Conservation (phyloP, 2,113 vertebrate species). For the Phyllostomus discolor region DNA sequence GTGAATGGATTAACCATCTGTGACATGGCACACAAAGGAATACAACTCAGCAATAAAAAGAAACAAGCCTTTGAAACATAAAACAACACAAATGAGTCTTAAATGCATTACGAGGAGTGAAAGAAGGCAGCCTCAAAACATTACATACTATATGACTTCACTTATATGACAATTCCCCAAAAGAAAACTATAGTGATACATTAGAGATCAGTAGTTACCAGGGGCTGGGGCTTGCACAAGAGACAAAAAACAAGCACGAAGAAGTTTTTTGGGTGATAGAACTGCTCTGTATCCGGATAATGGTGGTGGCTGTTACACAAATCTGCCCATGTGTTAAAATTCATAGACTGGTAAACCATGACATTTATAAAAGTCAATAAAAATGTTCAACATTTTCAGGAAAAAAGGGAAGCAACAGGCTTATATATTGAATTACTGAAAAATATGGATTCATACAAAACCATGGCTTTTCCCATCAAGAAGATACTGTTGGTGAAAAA, state of each 20-base stretch:
- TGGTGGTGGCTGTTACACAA: not conserved
- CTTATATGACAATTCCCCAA: not conserved
- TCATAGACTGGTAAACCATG: not conserved
- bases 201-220: not conserved
- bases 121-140: not conserved
- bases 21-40: not conserved
- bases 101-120: not conserved
- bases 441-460: not conserved
- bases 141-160: not conserved
- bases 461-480: not conserved
- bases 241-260: not conserved
- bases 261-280: not conserved
- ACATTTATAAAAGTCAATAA: not conserved
- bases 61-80: not conserved
- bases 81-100: not conserved
- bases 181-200: not conserved
- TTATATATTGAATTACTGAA: not conserved
- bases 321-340: not conserved
- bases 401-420: not conserved
- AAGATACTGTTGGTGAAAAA: not conserved
- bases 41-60: not conserved
- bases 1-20: not conserved
- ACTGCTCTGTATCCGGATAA: not conserved
- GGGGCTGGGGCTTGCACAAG: not conserved
- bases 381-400: slow-evolving; percentile 5